These are phyloP conservation scores for Cettia cetti DNA, from an alignment of 2,113 vertebrate species.

Conservation along the genomic window DNA sequence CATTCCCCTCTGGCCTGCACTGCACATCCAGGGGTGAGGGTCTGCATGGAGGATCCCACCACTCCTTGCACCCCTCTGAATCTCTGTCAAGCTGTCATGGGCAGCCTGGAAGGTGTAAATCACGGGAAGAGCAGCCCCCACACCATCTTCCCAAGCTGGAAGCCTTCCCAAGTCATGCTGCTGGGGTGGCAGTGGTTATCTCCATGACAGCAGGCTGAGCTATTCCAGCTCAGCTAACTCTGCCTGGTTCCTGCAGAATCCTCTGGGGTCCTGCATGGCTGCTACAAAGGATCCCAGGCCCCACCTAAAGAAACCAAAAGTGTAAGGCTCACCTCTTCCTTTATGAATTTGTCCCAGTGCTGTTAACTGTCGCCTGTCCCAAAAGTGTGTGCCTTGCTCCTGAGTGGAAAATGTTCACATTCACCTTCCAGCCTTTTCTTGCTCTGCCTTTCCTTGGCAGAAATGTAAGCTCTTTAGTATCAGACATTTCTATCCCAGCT, in stretches of 20 bases:
- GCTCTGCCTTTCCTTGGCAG: neutral
- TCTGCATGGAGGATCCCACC: neutral
- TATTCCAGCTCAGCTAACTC: neutral
- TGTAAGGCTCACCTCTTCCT: neutral
- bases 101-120: neutral
- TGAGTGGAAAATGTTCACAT: neutral
- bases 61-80: neutral
- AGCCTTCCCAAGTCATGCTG: neutral
- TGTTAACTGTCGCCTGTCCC: neutral
- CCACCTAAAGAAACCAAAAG: neutral
- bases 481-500: neutral
- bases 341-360: neutral
- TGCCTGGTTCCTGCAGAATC: neutral
- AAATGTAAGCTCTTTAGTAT: neutral
- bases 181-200: neutral
- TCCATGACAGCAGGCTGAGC: neutral
- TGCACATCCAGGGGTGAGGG: neutral
- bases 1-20: accelerated
- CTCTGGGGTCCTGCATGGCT: neutral
- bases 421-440: neutral
- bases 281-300: neutral
- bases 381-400: neutral
- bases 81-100: neutral
- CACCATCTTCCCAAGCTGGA: neutral
- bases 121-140: neutral